Conservation (phyloP, 2,113 vertebrate genomes). For the Atlantisia rogersi region DNA sequence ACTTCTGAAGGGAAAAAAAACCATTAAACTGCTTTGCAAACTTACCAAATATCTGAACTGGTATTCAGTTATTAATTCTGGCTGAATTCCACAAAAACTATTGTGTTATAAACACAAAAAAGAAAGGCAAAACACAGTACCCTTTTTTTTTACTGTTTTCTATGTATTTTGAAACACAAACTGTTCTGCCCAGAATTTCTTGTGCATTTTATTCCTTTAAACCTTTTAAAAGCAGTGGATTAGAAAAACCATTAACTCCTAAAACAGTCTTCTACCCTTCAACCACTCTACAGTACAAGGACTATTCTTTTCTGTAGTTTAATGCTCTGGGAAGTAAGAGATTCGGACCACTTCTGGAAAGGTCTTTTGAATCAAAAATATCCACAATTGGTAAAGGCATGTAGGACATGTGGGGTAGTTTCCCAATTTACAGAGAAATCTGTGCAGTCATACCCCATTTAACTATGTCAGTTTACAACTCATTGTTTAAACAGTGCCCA, state of each 20-base stretch:
- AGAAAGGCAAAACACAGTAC: not conserved
- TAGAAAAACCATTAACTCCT: not conserved
- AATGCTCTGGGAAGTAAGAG: not conserved
- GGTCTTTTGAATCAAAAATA: conserved; percentile 14
- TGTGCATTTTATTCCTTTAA: not conserved
- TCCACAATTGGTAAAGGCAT: not conserved
- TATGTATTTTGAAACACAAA: not conserved
- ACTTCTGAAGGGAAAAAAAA: not conserved
- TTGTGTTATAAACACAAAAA: not conserved
- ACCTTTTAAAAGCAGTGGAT: not conserved
- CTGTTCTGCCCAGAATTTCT: not conserved
- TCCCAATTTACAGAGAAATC: conserved; percentile 27
- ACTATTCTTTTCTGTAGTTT: not conserved
- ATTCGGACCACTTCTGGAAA: not conserved
- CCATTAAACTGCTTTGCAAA: not conserved
- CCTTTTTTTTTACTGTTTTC: not conserved
- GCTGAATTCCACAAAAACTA: not conserved
- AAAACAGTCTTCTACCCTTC: not conserved
- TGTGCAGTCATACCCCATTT: conserved; percentile 47
- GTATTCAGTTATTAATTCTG: not conserved
- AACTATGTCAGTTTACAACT: not conserved
- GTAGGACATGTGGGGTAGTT: not conserved
- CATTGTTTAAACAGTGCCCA: conserved; percentile 43
- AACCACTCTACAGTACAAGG: not conserved
- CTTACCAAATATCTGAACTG: not conserved